Conservation (phyloP, 2,797 vertebrate genomes). For the Typhlichthys subterraneus region DNA sequence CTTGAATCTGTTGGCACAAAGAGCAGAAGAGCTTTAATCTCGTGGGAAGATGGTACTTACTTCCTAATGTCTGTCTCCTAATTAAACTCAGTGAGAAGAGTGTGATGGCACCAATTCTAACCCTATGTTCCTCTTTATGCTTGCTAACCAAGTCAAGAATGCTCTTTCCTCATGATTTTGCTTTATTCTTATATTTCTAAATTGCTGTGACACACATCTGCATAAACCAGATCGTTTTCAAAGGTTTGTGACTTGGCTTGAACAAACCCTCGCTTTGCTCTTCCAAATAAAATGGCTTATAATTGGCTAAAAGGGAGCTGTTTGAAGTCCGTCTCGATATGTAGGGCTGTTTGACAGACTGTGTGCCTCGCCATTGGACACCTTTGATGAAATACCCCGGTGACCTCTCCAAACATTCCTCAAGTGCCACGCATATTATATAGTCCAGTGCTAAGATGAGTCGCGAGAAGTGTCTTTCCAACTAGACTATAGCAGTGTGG, state of each 20-base stretch:
- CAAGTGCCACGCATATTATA: conserved; percentile 41
- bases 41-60: no score
- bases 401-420: conserved; percentile 50
- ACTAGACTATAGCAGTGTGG: conserved; percentile 1
- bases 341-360: conserved; percentile 29
- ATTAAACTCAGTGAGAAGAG: conserved; percentile 5
- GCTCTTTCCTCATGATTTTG: neutral
- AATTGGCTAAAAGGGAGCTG: conserved; percentile 40
- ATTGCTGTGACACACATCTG: conserved; percentile 40
- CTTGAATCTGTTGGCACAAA: conserved; percentile 16
- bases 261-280: conserved; percentile 29
- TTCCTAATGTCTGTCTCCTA: no score
- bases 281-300: conserved; percentile 45
- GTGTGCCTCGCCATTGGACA: conserved; percentile 23
- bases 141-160: no score
- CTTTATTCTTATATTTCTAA: neutral
- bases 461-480: conserved; percentile 24
- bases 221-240: conserved; percentile 42
- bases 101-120: neutral
- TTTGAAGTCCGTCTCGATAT: conserved; percentile 53
- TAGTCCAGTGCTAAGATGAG: conserved; percentile 23
- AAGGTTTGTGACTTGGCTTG: conserved; percentile 48
- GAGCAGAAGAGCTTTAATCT: conserved; percentile 17
- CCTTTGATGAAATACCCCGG: conserved; percentile 43
- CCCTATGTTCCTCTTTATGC: no score